A percentile compares a stretch with the other conserved stretches of the same genome.
These are phyloP conservation scores for Momotus momota DNA, from an alignment of 2,797 vertebrate genomes.

Conservation along the genomic window DNA sequence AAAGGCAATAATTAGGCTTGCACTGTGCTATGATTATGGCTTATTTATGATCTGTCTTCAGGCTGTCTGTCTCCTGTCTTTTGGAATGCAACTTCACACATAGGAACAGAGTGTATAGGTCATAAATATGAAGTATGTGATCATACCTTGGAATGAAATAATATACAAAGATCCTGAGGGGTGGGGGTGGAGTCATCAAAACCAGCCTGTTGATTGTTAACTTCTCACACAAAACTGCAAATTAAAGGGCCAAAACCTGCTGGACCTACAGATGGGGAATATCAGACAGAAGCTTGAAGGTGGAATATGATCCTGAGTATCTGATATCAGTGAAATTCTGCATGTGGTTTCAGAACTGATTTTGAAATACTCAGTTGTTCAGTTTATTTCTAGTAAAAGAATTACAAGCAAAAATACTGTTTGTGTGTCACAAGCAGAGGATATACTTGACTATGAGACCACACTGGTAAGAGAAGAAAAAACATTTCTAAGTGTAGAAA, in stretches of 20 bases:
- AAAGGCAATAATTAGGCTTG: neutral
- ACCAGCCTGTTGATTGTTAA: neutral
- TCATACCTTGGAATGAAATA: neutral
- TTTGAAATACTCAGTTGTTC: neutral
- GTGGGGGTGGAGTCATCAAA: neutral
- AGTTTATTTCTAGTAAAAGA: neutral
- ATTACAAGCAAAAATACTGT: neutral
- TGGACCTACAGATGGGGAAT: neutral
- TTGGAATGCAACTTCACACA: neutral
- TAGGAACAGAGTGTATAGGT: neutral
- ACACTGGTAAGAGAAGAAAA: neutral
- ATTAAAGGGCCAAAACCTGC: neutral
- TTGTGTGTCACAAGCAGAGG: neutral
- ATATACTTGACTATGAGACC: neutral
- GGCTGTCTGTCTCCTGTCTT: neutral
- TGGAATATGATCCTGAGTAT: neutral
- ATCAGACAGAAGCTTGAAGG: neutral
- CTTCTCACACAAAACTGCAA: neutral
- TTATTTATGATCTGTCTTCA: neutral
- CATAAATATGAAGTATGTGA: neutral
- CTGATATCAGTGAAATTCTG: neutral
- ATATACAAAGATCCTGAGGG: neutral
- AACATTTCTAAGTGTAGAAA: neutral
- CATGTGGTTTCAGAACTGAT: neutral
- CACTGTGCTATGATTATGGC: neutral